Evolutionary conservation across 2,797 vertebrate genomes (phyloP).

Genomic region (Peromyscus melanophrys): DNA sequence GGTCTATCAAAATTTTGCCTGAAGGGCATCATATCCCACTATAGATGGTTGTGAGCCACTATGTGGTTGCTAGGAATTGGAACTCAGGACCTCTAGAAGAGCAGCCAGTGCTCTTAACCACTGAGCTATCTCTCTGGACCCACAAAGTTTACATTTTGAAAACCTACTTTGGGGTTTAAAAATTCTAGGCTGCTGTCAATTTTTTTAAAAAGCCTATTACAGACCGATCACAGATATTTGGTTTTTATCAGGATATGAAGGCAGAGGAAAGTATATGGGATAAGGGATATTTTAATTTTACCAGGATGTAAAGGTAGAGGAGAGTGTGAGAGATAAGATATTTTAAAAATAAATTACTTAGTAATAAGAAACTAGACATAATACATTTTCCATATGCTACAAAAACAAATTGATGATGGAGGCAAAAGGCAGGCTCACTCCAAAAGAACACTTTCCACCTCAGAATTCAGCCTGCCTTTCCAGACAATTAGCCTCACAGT

Average conservation of each 20-base stretch:
- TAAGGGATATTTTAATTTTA: conserved; percentile 47
- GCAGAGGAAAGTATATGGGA: background rate
- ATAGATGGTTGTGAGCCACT: too few species aligned
- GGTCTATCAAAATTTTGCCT: too few species aligned
- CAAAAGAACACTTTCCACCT: background rate
- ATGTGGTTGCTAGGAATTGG: too few species aligned
- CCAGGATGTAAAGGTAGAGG: conserved; percentile 25
- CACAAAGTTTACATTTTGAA: conserved; percentile 27
- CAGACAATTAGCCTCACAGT: background rate
- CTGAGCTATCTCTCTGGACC: too few species aligned
- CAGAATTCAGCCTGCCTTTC: background rate
- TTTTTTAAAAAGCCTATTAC: conserved; percentile 60
- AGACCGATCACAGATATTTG: conserved; percentile 19
- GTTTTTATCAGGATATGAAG: conserved; percentile 43
- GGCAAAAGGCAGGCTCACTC: conserved; percentile 30
- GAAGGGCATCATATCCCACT: too few species aligned
- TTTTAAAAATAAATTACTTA: conserved; percentile 75
- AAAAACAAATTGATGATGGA: conserved; percentile 55
- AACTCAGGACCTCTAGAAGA: too few species aligned
- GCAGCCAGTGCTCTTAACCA: too few species aligned
- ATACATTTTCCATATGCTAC: conserved; percentile 54
- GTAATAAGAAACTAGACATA: conserved; percentile 60
- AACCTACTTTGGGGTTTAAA: conserved; percentile 47
- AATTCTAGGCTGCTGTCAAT: conserved; percentile 46
- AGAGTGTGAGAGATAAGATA: background rate